These are phyloP conservation scores for Collichthys lucidus DNA, from an alignment of 2,113 vertebrate species.

Conservation along the genomic window DNA sequence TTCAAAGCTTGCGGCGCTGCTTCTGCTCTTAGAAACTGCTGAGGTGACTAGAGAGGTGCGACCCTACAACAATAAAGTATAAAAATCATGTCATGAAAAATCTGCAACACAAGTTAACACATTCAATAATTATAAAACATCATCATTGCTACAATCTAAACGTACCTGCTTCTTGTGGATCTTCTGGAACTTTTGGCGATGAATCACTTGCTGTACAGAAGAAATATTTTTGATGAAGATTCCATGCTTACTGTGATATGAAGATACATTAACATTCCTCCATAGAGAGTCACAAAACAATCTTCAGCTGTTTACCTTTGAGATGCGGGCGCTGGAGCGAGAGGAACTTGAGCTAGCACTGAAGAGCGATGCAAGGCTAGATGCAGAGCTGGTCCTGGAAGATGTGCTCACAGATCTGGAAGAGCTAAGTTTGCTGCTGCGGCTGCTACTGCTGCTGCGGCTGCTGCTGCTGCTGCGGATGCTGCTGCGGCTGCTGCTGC, in stretches of 20 bases:
- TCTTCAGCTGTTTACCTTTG: slow-evolving; percentile 43
- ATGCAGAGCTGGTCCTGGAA: slow-evolving; percentile 64
- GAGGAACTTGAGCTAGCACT: slow-evolving; percentile 71
- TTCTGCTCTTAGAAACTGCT: slow-evolving; percentile 52
- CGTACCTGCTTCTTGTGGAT: slow-evolving; percentile 63
- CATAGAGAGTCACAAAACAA: neutral
- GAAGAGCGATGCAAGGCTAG: slow-evolving; percentile 69
- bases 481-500: slow-evolving; percentile 35
- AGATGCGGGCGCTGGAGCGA: slow-evolving; percentile 37
- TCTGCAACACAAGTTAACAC: neutral
- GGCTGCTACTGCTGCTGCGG: slow-evolving; percentile 30
- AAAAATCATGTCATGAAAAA: neutral
- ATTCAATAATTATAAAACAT: neutral
- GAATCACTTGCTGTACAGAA: slow-evolving; percentile 47
- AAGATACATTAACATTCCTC: neutral
- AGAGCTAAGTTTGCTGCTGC: slow-evolving; percentile 28
- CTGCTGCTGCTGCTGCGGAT: slow-evolving; percentile 21
- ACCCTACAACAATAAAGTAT: slow-evolving; percentile 26
- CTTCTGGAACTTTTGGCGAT: slow-evolving; percentile 52
- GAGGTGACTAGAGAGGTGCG: slow-evolving; percentile 21
- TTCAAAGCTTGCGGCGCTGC: slow-evolving; percentile 74
- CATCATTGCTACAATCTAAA: neutral
- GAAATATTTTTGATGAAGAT: slow-evolving; percentile 29
- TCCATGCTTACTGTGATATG: neutral
- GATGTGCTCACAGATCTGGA: slow-evolving; percentile 34